These are phyloP conservation scores for Apamea epomidion DNA, from an alignment of 2,888 invertebrate species.

Conservation along the genomic window DNA sequence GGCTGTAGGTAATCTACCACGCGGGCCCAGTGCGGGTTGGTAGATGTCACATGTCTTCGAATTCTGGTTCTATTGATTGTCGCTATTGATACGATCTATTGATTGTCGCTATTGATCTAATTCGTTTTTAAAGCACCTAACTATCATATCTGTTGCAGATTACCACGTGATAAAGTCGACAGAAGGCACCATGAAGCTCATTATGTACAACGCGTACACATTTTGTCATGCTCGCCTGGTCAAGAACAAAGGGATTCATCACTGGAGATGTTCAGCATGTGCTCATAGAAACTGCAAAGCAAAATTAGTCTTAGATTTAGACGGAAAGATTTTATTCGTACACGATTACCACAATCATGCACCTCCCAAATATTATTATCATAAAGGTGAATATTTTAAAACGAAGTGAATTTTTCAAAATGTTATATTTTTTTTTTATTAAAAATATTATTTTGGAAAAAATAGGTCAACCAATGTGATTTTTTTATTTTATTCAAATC, in stretches of 20 bases:
- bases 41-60: background rate
- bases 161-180: slow-evolving; percentile 31
- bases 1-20: background rate
- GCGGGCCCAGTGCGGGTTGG: background rate
- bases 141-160: slow-evolving; percentile 22
- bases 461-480: background rate
- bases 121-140: background rate
- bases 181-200: slow-evolving; percentile 32
- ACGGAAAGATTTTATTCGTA: slow-evolving; percentile 20
- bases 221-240: slow-evolving; percentile 39
- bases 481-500: background rate
- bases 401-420: slow-evolving; percentile 31
- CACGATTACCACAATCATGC: slow-evolving; percentile 41
- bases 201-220: slow-evolving; percentile 47
- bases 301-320: slow-evolving; percentile 30
- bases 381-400: slow-evolving; percentile 48
- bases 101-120: background rate
- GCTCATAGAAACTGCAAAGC: slow-evolving; percentile 51
- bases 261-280: slow-evolving; percentile 51
- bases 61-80: background rate
- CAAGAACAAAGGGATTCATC: slow-evolving; percentile 33
- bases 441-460: background rate
- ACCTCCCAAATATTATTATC: slow-evolving; percentile 42
- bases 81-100: background rate
- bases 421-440: background rate